These are phyloP conservation scores for Melieria omissa DNA, from an alignment of 2,888 invertebrate species.

Conservation along the genomic window DNA sequence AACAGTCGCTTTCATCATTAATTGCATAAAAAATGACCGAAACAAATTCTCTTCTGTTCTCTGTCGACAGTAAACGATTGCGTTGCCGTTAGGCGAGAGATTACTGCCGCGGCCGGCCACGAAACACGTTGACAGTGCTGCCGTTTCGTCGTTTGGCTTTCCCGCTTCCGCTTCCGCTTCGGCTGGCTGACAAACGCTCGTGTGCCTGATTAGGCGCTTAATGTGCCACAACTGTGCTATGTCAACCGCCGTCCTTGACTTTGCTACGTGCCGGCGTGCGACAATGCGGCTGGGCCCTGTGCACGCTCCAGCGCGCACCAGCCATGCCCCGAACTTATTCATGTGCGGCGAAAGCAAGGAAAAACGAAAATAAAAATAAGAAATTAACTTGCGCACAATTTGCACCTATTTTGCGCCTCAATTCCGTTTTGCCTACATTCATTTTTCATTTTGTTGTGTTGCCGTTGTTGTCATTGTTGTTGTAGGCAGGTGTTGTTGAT, in stretches of 20 bases:
- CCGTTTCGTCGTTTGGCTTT: not conserved
- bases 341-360: not conserved
- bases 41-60: too few species aligned
- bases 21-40: too few species aligned
- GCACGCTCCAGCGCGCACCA: too few species aligned
- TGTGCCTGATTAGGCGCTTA: constrained; percentile 50
- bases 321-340: too few species aligned
- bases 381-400: not conserved
- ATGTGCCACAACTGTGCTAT: constrained; percentile 40
- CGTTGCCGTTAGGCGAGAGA: too few species aligned
- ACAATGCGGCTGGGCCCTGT: too few species aligned
- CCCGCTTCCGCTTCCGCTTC: not conserved
- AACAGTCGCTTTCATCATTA: too few species aligned
- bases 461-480: not conserved
- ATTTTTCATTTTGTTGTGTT: not conserved
- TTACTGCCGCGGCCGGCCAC: too few species aligned
- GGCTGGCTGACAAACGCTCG: constrained; percentile 1
- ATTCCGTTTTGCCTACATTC: not conserved
- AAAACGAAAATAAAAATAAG: not conserved
- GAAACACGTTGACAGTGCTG: too few species aligned
- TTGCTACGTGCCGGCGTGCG: not conserved
- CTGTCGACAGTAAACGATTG: too few species aligned
- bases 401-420: not conserved
- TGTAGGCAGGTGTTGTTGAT: not conserved
- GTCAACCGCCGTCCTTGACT: constrained; percentile 24